Evolutionary conservation across 1,140 invertebrate species (phyloP).

Genomic region (Sinonovacula constricta): DNA sequence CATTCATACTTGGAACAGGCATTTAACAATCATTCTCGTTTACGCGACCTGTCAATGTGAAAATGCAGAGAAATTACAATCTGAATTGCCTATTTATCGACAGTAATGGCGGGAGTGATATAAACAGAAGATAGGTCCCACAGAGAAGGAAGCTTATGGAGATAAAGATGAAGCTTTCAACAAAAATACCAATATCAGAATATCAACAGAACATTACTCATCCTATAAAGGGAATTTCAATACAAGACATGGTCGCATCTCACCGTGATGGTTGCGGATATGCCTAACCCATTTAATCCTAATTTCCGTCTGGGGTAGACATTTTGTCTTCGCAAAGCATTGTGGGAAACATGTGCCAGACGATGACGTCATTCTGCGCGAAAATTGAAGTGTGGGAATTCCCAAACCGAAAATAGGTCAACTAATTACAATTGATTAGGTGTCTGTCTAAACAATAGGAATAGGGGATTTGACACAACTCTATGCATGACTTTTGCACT

Average conservation of each 20-base stretch:
- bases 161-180: conserved; percentile 3
- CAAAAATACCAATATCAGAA: conserved; percentile 7
- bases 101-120: conserved; percentile 64
- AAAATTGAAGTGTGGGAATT: conserved; percentile 38
- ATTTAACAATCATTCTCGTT: conserved; percentile 69
- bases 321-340: conserved; percentile 58
- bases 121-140: not conserved
- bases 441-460: too few relatives aligned
- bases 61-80: conserved; percentile 42
- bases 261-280: conserved; percentile 70
- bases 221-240: not conserved
- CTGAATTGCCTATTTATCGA: conserved; percentile 26
- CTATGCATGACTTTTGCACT: too few relatives aligned
- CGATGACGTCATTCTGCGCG: conserved; percentile 59
- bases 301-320: conserved; percentile 47
- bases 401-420: conserved; percentile 17
- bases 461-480: too few relatives aligned
- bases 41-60: conserved; percentile 52
- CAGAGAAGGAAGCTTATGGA: conserved; percentile 49
- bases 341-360: conserved; percentile 55
- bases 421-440: too few relatives aligned
- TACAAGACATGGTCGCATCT: conserved; percentile 34
- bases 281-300: conserved; percentile 55
- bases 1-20: conserved; percentile 73
- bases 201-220: conserved; percentile 17